Conservation (phyloP, 1,140 invertebrate species). For the Drosophila lowei region DNA sequence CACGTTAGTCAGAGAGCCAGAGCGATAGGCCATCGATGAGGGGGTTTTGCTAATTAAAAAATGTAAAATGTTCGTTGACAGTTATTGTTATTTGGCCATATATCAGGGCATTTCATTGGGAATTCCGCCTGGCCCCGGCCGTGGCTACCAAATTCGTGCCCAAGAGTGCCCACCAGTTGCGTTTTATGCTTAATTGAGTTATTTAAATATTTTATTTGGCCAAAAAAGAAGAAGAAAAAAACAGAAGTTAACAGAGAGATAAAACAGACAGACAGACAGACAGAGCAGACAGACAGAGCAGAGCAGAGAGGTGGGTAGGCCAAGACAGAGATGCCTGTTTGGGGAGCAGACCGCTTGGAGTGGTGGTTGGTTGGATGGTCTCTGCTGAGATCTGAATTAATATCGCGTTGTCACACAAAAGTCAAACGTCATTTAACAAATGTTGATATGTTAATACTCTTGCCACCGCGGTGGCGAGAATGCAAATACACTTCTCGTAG, state of each 20-base stretch:
- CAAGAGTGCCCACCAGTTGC: constrained; percentile 72
- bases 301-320: constrained; percentile 26
- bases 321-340: constrained; percentile 21
- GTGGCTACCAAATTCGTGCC: constrained; percentile 44
- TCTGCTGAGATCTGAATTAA: constrained; percentile 62
- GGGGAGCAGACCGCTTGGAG: not conserved
- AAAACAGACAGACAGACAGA: not conserved
- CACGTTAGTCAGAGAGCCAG: constrained; percentile 32
- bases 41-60: constrained; percentile 73
- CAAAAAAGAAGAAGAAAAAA: constrained; percentile 39
- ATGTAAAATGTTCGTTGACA: constrained; percentile 75
- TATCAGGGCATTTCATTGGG: constrained; percentile 79
- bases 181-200: constrained; percentile 81
- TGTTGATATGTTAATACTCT: constrained; percentile 77
- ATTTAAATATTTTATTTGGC: constrained; percentile 81
- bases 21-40: constrained; percentile 10
- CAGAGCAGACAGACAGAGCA: not conserved
- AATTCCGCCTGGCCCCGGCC: constrained; percentile 47
- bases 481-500: constrained; percentile 47
- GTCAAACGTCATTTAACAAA: constrained; percentile 81
- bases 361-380: constrained; percentile 9
- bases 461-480: constrained; percentile 48
- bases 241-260: constrained; percentile 9
- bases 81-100: constrained; percentile 80
- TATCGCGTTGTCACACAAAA: constrained; percentile 79